Percentiles rank a stretch among this genome's conserved stretches.
Conservation (phyloP, 2,797 vertebrate species). For the Rhynchotus rufescens region DNA sequence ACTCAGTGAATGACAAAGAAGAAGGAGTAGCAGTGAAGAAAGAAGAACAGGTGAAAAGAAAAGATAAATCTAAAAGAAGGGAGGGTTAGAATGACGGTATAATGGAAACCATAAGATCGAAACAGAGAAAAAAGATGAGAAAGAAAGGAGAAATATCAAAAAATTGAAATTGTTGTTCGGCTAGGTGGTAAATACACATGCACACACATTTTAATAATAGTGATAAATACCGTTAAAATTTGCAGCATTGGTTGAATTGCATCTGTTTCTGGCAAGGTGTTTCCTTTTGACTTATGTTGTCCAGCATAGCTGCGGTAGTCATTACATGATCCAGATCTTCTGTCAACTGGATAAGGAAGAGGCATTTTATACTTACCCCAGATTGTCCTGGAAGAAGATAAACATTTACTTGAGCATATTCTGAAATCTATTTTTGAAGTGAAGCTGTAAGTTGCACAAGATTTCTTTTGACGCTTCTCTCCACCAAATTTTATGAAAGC, state of each 20-base stretch:
- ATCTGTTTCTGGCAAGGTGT: background rate
- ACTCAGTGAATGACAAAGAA: background rate
- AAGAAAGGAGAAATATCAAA: background rate
- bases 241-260: background rate
- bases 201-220: background rate
- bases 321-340: background rate
- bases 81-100: background rate
- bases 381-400: background rate
- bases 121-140: background rate
- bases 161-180: background rate
- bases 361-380: background rate
- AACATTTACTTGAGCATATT: background rate
- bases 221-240: background rate
- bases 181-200: background rate
- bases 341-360: background rate
- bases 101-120: background rate
- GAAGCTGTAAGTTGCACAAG: background rate
- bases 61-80: accelerated
- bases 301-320: background rate
- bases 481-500: background rate
- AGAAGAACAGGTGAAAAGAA: background rate
- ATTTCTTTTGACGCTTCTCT: background rate
- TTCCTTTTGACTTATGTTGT: background rate
- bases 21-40: background rate
- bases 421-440: background rate